Evolutionary conservation across 2,113 vertebrate genomes (phyloP).

Genomic region (Gallinago paraguaiae): DNA sequence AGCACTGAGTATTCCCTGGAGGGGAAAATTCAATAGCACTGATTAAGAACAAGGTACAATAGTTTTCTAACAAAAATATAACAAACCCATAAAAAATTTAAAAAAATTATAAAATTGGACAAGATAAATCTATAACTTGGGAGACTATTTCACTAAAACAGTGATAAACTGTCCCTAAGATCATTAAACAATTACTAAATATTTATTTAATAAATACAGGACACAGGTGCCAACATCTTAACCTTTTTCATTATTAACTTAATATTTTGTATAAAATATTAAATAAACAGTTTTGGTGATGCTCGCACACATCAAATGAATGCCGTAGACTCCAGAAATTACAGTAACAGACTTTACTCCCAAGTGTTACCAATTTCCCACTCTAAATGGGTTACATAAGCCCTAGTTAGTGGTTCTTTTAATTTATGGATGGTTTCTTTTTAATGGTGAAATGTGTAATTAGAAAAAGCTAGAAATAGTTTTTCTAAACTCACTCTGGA

Average conservation of each 20-base stretch:
- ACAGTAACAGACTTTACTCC: constrained; percentile 72
- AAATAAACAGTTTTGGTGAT: neutral
- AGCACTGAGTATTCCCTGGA: neutral
- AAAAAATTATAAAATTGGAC: neutral
- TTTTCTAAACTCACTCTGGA: constrained; percentile 72
- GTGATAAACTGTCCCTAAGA: neutral
- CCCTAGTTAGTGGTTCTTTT: constrained; percentile 70
- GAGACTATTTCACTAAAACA: neutral
- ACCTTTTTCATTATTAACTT: neutral
- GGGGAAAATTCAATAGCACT: neutral
- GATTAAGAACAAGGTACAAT: neutral
- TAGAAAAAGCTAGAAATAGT: constrained; percentile 80
- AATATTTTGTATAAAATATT: neutral
- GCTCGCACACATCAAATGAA: constrained; percentile 72
- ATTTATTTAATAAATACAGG: neutral
- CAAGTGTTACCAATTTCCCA: constrained; percentile 80
- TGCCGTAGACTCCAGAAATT: constrained; percentile 64
- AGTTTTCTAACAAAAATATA: neutral
- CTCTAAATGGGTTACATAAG: constrained; percentile 80
- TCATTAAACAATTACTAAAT: neutral
- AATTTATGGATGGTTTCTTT: constrained; percentile 61
- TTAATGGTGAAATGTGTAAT: constrained; percentile 74
- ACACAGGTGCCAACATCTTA: neutral
- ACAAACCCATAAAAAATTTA: neutral
- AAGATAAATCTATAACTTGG: neutral